Evolutionary conservation across 1,140 invertebrate genomes (phyloP).

Genomic region (Teleogryllus occipitalis): DNA sequence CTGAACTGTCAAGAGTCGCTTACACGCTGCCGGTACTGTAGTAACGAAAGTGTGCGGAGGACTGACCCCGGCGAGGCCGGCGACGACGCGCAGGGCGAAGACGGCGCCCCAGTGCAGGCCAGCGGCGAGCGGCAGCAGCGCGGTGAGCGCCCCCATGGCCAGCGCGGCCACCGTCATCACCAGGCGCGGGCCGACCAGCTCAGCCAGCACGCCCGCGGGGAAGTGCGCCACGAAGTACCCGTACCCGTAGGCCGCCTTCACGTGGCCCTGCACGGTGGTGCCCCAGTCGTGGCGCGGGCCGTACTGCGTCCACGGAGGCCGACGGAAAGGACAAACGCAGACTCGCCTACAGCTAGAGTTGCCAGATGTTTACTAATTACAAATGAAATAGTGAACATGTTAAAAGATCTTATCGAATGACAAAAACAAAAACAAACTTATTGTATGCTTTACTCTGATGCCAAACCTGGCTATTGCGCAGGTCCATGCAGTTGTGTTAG

Average conservation of each 20-base stretch:
- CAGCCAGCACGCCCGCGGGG: conserved; percentile 16
- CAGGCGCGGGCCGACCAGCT: conserved; percentile 4
- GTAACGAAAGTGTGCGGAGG: neutral
- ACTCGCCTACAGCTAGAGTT: no score
- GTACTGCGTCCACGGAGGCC: conserved; percentile 32
- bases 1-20: no score
- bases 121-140: neutral
- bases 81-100: neutral
- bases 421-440: no score
- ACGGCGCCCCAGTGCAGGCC: neutral
- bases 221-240: neutral
- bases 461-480: no score
- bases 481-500: no score
- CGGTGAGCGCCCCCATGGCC: neutral
- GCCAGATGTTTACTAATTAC: no score
- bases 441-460: no score
- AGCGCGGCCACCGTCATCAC: neutral
- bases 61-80: neutral
- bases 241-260: conserved; percentile 40
- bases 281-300: conserved; percentile 49
- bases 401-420: no score
- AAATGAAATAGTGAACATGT: no score
- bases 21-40: no score
- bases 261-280: conserved; percentile 42
- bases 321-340: no score